Evolutionary conservation across 2,888 invertebrate species (phyloP), one percentile per base, ranked within the genome.

Genomic region (Pristionchus arcanus): DNA sequence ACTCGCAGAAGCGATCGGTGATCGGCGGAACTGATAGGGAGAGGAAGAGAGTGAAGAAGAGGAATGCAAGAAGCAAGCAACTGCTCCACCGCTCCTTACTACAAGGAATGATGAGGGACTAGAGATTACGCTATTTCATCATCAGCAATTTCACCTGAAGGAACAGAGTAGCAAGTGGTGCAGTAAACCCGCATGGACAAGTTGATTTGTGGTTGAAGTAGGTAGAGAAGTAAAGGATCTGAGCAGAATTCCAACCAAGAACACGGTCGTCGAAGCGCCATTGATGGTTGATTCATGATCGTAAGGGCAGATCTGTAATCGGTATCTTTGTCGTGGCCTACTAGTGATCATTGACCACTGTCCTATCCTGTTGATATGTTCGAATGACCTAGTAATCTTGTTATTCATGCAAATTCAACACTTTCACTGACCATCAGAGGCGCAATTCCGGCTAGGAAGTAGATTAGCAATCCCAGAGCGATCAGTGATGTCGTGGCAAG

Each of bases 1-100:
- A 19, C 9, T 42, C n/a, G n/a, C 42, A 19, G 49, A 81, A 49
- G 19, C 37, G 81, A 28, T 81, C 81, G 81, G 28, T 84, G 84
- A 84, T 84, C 49, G 59, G 84, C 21, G 59, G 84, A 13, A 84
- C 59, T 84, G 84, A 84, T 55, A 84, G 84, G 37, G 84, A 63
- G 59, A 84, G 59, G 84, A 55, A 84, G 84, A 63, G 31, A 13
- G 84, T 11, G 84, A 84, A 59, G 55, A 21, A 84, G 31, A 21
- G 34, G 59, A 63, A 16, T 31, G 28, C 59, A 37, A 84, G 84
- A 25, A 59, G 34, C 0, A 53, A 31, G 53, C 74, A 37, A 25
- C 37, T 21, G 74, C 21, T 74, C n/a, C 31, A 3, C 37, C 16
- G 28, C 63, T 63, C 63, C 25, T 63, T 63, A n/a, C 63, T 63